These are phyloP conservation scores for Nothura maculosa DNA, from an alignment of 2,797 vertebrate genomes.

Conservation along the genomic window DNA sequence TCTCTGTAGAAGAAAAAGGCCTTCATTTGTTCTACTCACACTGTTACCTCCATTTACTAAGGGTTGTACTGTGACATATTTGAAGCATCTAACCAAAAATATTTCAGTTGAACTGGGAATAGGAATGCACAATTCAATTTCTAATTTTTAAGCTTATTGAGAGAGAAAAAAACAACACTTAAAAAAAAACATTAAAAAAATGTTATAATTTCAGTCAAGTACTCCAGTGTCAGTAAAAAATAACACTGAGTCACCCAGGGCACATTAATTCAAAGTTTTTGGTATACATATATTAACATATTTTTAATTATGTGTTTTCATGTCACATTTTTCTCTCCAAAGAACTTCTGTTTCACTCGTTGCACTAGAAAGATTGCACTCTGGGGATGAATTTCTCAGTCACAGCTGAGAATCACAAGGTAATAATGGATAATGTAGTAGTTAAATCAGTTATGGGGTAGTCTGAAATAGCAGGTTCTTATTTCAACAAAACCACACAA, in stretches of 20 bases:
- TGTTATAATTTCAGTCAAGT: neutral
- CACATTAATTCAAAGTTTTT: neutral
- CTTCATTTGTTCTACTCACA: neutral
- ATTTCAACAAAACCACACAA: accelerated
- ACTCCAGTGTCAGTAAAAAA: neutral
- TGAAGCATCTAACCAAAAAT: neutral
- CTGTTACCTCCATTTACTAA: neutral
- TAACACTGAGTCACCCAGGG: neutral
- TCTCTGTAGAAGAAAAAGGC: neutral
- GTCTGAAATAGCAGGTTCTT: neutral
- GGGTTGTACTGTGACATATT: neutral
- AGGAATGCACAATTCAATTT: neutral
- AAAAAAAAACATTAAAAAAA: neutral
- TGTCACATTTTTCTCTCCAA: neutral
- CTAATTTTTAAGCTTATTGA: neutral
- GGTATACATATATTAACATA: neutral
- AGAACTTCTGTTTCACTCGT: neutral
- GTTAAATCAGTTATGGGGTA: neutral
- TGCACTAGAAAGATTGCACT: neutral
- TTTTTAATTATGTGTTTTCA: neutral
- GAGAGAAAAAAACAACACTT: neutral
- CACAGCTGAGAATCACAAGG: neutral
- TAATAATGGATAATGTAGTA: neutral
- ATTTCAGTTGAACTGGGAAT: neutral
- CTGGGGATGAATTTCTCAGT: neutral